Conservation (phyloP, 2,888 invertebrate species). For the Diaphora mendica region DNA sequence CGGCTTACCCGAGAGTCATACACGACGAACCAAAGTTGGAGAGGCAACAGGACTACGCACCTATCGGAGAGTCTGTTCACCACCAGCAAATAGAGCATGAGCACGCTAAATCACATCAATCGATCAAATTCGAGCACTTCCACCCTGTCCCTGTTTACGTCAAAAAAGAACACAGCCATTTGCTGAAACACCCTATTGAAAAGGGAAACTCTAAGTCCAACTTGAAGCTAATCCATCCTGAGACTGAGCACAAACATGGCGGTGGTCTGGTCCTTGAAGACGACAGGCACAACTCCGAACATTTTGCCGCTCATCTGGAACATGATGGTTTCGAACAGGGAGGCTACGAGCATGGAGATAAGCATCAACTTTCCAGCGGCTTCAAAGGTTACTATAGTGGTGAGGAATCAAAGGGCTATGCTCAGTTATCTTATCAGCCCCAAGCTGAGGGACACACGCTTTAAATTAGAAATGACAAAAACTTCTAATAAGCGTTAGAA, state of each 20-base stretch:
- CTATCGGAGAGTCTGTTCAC: slow-evolving; percentile 82
- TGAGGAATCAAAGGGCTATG: slow-evolving; percentile 75
- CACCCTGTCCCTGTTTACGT: slow-evolving; percentile 90
- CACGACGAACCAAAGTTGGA: slow-evolving; percentile 80
- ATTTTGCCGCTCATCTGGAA: slow-evolving; percentile 64
- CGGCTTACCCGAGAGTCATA: slow-evolving; percentile 79
- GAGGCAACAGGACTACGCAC: slow-evolving; percentile 72
- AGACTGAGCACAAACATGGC: slow-evolving; percentile 86
- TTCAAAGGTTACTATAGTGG: slow-evolving; percentile 70
- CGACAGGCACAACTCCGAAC: slow-evolving; percentile 80
- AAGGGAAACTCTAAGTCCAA: slow-evolving; percentile 88
- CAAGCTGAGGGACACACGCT: slow-evolving; percentile 67
- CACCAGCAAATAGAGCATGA: slow-evolving; percentile 88
- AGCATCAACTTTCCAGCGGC: slow-evolving; percentile 54
- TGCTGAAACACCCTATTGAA: slow-evolving; percentile 88
- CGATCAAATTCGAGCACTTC: slow-evolving; percentile 89
- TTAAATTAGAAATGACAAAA: slow-evolving; percentile 48
- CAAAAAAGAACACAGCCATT: slow-evolving; percentile 89
- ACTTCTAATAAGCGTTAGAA: slow-evolving; percentile 53
- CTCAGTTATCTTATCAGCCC: slow-evolving; percentile 64
- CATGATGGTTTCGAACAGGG: slow-evolving; percentile 61
- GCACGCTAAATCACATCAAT: slow-evolving; percentile 90
- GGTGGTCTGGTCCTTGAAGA: slow-evolving; percentile 87
- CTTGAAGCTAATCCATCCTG: slow-evolving; percentile 87
- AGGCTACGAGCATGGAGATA: slow-evolving; percentile 62